These are phyloP conservation scores for Drosophila barbarae DNA, from an alignment of 2,888 invertebrate genomes.

Conservation along the genomic window DNA sequence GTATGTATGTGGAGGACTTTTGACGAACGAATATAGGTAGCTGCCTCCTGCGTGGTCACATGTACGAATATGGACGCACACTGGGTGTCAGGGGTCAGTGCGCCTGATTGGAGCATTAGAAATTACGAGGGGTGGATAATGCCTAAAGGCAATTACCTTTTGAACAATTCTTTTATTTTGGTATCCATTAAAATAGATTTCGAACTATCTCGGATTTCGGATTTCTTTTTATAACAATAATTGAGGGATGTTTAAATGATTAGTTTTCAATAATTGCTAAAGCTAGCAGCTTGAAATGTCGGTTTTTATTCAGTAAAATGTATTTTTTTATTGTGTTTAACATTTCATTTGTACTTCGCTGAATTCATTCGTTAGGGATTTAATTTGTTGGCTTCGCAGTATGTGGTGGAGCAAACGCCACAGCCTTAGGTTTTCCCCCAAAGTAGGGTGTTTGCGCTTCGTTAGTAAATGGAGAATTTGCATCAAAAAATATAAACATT, in stretches of 20 bases:
- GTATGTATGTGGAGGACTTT: background rate
- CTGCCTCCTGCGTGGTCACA: constrained; percentile 13
- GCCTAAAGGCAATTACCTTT: constrained; percentile 7
- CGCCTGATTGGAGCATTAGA: constrained; percentile 32
- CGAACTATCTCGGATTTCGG: background rate
- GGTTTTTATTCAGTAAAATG: background rate
- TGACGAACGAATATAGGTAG: background rate
- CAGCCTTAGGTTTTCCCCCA: background rate
- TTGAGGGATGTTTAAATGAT: background rate
- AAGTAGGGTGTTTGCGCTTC: constrained; percentile 58
- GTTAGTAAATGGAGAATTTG: constrained; percentile 59
- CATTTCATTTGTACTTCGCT: constrained; percentile 4
- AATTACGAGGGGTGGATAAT: constrained; percentile 34
- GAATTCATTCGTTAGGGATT: background rate
- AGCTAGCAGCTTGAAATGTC: no score
- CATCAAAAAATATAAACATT: constrained; percentile 66
- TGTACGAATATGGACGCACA: background rate
- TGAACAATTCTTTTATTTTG: constrained; percentile 1
- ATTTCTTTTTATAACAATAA: background rate
- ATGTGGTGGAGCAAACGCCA: constrained; percentile 1
- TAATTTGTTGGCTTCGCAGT: background rate
- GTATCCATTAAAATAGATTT: background rate
- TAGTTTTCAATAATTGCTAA: background rate
- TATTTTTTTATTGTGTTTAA: background rate
- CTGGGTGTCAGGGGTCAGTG: constrained; percentile 63